These are phyloP conservation scores for Mactromeris polynyma DNA, from an alignment of 2,888 invertebrate genomes.

Conservation along the genomic window DNA sequence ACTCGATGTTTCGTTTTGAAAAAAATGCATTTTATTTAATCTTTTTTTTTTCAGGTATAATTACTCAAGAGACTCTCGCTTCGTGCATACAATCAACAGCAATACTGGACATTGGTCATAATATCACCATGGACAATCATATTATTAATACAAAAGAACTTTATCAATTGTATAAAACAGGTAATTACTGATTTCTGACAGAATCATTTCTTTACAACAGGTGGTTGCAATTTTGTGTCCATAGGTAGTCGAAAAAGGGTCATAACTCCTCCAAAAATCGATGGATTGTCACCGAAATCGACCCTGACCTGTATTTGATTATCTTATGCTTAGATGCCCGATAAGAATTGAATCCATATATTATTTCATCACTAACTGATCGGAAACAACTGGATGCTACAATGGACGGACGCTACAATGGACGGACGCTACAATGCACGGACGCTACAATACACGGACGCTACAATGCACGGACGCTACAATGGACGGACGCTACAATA, in stretches of 20 bases:
- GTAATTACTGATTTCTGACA: neutral
- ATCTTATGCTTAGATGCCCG: no score
- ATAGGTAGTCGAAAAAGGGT: neutral
- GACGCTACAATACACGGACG: no score
- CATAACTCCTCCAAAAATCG: neutral
- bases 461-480: no score
- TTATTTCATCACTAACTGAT: no score
- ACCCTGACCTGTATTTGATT: neutral
- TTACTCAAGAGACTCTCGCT: neutral
- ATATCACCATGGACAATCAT: neutral
- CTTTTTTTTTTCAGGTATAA: neutral
- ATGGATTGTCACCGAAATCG: neutral
- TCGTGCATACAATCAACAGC: neutral
- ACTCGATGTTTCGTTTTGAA: no score
- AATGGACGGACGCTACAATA: no score
- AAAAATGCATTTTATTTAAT: no score
- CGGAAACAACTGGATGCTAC: no score
- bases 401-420: no score
- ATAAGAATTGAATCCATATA: no score
- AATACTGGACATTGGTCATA: neutral
- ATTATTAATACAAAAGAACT: neutral
- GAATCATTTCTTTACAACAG: neutral
- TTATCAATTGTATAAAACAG: neutral
- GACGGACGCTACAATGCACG: no score
- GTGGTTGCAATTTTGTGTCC: no score